Evolutionary conservation across 1,140 invertebrate genomes (phyloP).

Genomic region (Drosophila carrolli): DNA sequence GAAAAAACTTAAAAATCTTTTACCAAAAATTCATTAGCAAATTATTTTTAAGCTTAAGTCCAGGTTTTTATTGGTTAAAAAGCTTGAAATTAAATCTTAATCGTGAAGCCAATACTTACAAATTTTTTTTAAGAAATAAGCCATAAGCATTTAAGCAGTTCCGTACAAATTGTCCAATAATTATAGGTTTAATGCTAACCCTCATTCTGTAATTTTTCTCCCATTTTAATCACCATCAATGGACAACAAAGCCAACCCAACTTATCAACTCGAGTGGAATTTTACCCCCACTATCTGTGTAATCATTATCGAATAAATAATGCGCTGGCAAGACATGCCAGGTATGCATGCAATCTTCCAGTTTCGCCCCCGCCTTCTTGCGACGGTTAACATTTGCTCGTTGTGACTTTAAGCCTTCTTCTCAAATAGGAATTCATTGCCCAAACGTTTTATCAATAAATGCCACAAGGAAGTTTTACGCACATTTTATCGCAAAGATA

Average conservation of each 20-base stretch:
- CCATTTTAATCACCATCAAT: no score
- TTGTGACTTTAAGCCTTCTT: slow-evolving; percentile 46
- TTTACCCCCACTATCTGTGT: not conserved
- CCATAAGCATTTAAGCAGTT: no score
- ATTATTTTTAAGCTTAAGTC: no score
- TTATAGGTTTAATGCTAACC: no score
- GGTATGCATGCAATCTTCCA: slow-evolving; percentile 37
- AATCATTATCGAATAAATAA: slow-evolving; percentile 50
- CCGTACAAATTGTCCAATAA: no score
- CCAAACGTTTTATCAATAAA: slow-evolving; percentile 80
- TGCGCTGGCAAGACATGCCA: slow-evolving; percentile 10
- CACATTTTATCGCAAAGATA: slow-evolving; percentile 73
- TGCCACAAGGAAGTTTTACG: slow-evolving; percentile 79
- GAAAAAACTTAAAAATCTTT: no score
- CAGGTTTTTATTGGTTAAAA: no score
- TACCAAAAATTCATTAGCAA: no score
- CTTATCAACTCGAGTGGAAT: slow-evolving; percentile 5
- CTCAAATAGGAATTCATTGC: slow-evolving; percentile 78
- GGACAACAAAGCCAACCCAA: not conserved
- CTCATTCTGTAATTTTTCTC: no score
- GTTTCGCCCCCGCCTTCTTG: slow-evolving; percentile 10
- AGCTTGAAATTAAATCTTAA: no score
- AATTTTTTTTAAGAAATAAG: no score
- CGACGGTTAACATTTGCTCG: slow-evolving; percentile 40
- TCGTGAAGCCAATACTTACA: no score